A percentile compares a stretch with the other conserved stretches of the same genome.
phyloP scores from a whole-genome alignment of 1,140 invertebrate genomes.

The Helicoverpa zea region DNA sequence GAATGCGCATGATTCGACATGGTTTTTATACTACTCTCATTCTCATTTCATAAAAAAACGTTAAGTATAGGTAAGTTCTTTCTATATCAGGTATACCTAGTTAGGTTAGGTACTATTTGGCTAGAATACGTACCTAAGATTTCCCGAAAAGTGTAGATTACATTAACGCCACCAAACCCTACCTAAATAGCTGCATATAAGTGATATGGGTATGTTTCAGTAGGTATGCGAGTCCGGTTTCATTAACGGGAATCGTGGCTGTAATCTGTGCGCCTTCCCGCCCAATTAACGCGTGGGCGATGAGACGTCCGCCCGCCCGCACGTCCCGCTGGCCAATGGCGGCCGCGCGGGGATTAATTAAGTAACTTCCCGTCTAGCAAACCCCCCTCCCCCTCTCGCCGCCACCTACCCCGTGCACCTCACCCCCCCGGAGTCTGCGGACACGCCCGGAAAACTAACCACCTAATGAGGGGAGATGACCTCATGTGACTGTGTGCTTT shows the following conservation, averaged over 20 bases:
- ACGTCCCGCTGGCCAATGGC: conserved; percentile 80
- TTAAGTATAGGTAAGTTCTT: neutral
- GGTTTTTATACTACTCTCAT: neutral
- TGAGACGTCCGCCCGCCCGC: conserved; percentile 70
- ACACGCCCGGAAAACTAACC: conserved; percentile 86
- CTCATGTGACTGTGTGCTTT: conserved; percentile 84
- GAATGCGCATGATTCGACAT: conserved; percentile 4
- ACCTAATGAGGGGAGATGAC: conserved; percentile 86
- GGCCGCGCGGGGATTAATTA: conserved; percentile 83
- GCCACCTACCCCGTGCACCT: conserved; percentile 62
- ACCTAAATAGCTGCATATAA: conserved; percentile 8
- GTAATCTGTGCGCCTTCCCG: conserved; percentile 74
- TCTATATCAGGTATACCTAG: neutral
- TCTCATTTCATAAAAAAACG: neutral
- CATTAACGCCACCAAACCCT: conserved; percentile 14
- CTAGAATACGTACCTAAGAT: neutral
- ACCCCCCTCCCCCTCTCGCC: conserved; percentile 58
- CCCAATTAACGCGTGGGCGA: conserved; percentile 86
- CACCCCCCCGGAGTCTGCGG: conserved; percentile 80
- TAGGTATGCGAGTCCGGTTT: conserved; percentile 63
- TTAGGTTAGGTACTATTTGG: neutral
- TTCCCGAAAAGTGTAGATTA: neutral
- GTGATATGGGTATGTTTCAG: conserved; percentile 51
- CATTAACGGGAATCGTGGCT: conserved; percentile 75
- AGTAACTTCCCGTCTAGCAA: conserved; percentile 78